These are phyloP conservation scores for Papilio aristodemus DNA, from an alignment of 1,140 invertebrate species.

Conservation along the genomic window DNA sequence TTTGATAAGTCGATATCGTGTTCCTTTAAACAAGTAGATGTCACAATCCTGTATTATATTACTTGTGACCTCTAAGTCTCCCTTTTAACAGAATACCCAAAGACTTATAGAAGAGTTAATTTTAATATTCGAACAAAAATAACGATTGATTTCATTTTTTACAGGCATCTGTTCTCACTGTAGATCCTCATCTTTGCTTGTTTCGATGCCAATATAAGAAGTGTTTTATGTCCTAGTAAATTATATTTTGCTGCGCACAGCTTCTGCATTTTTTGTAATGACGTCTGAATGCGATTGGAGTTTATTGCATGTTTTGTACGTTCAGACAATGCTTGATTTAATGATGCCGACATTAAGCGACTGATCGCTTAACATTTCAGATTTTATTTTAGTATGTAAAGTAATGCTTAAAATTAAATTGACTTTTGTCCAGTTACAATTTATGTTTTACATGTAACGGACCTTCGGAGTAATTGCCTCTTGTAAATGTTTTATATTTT, in stretches of 20 bases:
- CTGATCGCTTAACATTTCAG: slow-evolving; percentile 36
- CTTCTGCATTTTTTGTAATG: slow-evolving; percentile 40
- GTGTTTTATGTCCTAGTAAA: slow-evolving; percentile 20
- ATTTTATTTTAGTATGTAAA: slow-evolving; percentile 34
- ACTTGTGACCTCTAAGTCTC: too few species aligned
- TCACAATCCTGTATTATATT: too few species aligned
- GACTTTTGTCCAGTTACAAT: neutral
- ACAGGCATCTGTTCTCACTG: slow-evolving; percentile 11
- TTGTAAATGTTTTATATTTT: too few species aligned
- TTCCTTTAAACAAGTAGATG: neutral
- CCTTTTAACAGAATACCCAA: too few species aligned
- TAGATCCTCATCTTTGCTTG: neutral
- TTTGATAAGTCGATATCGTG: neutral
- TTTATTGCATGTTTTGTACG: slow-evolving; percentile 43
- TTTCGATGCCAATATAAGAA: slow-evolving; percentile 19
- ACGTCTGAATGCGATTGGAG: slow-evolving; percentile 46
- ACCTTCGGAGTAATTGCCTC: too few species aligned
- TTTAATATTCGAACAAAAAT: too few species aligned
- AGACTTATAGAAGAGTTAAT: too few species aligned
- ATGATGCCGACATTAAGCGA: slow-evolving; percentile 30
- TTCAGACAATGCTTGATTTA: slow-evolving; percentile 31
- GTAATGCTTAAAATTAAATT: slow-evolving; percentile 1
- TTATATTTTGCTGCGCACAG: slow-evolving; percentile 10
- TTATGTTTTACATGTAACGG: neutral
- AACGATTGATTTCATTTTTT: neutral